Evolutionary conservation across 1,140 invertebrate species (phyloP).

Genomic region (Diploscapter pachys): DNA sequence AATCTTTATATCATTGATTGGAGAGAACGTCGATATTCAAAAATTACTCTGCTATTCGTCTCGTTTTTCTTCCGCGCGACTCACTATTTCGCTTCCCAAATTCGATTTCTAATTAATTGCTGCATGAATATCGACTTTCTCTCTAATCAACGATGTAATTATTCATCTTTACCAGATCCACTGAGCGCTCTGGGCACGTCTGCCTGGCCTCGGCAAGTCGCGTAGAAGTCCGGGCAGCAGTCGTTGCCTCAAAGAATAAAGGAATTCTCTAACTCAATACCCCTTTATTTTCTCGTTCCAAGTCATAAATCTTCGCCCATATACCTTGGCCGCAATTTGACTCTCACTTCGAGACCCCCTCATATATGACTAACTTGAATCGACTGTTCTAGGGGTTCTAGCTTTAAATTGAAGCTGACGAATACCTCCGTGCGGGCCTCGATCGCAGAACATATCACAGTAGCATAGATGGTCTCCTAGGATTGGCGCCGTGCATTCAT

Average conservation of each 20-base stretch:
- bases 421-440: conserved; percentile 34
- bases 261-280: too few relatives aligned
- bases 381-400: neutral
- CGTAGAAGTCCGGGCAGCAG: conserved; percentile 50
- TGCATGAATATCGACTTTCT: too few relatives aligned
- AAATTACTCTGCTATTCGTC: neutral
- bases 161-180: neutral
- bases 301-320: too few relatives aligned
- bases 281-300: too few relatives aligned
- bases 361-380: too few relatives aligned
- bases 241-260: conserved; percentile 39
- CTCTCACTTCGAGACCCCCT: too few relatives aligned
- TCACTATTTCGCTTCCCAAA: too few relatives aligned
- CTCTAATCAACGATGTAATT: too few relatives aligned
- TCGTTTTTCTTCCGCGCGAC: too few relatives aligned
- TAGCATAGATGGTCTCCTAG: conserved; percentile 49
- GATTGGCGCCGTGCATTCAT: conserved; percentile 50
- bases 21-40: neutral
- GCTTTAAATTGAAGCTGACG: neutral
- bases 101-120: too few relatives aligned
- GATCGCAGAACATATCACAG: conserved; percentile 50
- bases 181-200: conserved; percentile 11
- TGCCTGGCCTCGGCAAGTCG: conserved; percentile 29
- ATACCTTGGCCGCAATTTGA: too few relatives aligned
- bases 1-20: too few relatives aligned